These are phyloP conservation scores for Steinernema feltiae DNA, from an alignment of 1,140 invertebrate species.

Conservation along the genomic window DNA sequence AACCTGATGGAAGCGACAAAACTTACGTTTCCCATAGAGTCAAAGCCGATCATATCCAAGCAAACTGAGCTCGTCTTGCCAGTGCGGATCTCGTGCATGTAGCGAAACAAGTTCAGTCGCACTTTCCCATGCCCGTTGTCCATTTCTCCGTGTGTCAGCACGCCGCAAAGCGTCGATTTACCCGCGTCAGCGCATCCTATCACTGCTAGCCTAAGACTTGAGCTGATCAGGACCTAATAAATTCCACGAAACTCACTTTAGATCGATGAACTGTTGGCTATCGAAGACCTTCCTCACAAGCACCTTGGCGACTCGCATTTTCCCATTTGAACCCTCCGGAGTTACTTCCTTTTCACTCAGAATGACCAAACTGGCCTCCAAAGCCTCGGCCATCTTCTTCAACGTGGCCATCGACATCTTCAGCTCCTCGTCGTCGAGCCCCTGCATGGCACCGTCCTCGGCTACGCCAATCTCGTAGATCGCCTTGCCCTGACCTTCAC, in stretches of 20 bases:
- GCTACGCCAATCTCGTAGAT: constrained; percentile 94
- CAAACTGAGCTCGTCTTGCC: constrained; percentile 91
- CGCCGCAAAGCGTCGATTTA: constrained; percentile 65
- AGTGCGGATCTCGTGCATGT: constrained; percentile 90
- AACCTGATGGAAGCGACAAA: background rate
- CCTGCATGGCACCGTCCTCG: constrained; percentile 76
- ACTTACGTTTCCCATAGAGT: constrained; percentile 59
- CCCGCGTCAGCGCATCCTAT: constrained; percentile 44
- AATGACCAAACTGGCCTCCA: constrained; percentile 68
- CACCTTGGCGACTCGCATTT: constrained; percentile 71
- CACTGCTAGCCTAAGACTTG: constrained; percentile 40
- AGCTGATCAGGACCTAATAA: too few relatives aligned
- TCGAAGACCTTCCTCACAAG: constrained; percentile 84
- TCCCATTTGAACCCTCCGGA: constrained; percentile 65
- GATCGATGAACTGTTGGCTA: constrained; percentile 70
- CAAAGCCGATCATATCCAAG: constrained; percentile 89
- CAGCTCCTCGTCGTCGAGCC: constrained; percentile 74
- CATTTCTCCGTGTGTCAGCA: constrained; percentile 84
- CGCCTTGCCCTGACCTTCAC: constrained; percentile 71
- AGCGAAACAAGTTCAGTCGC: constrained; percentile 86
- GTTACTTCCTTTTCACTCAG: constrained; percentile 42
- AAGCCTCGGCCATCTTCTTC: constrained; percentile 73
- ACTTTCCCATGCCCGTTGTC: constrained; percentile 91
- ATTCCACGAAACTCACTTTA: too few relatives aligned
- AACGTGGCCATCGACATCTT: constrained; percentile 74